Evolutionary conservation across 1,140 invertebrate genomes (phyloP), one percentile per base, ranked within the genome.

Genomic region (Drosophila asahinai): DNA sequence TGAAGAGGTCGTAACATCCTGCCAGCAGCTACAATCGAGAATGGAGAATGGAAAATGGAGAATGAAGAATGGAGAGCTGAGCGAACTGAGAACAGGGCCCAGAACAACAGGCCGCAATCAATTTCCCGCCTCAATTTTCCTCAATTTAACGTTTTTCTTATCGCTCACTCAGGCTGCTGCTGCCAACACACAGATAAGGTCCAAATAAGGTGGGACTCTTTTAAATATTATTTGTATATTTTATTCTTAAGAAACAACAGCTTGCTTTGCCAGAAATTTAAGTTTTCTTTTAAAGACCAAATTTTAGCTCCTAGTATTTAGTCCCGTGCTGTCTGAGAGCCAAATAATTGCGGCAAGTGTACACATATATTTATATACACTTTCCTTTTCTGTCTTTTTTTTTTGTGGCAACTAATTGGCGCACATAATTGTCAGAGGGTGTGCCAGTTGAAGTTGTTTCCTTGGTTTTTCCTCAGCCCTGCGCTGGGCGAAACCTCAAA

Each of bases 371-470:
- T 1, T 30, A 64, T 15, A 17, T 22, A 48, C 6, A n/a, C 27
- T 30, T 27, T 27, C 25, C 0, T 27, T 6, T 30, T 6, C 22
- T 9, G 22, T 17, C 36, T 27, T 25, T 47, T 59, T 61, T 73
- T 66, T 38, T 33, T 54, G 77, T 68, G 80, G 60, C 64, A 84
- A 81, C 82, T 84, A 84, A 84, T 84, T 86, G 82, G 78, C 78
- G 61, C 77, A 64, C 60, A 84, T 79, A 86, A 86, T 78, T 86
- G 82, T 71, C 57, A 59, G 74, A 57, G 70, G 54, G 45, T 27
- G 67, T 30, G 70, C 19, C 36, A n/a, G 45, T 19, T 25, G 17
- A 8, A 51, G 58, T 65, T 43, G 30, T 17, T 51, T 45, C 42
- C 64, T 68, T 55, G 49, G 58, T 17, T 30, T 63, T 12, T 22